These are phyloP conservation scores for honey bee (Apis mellifera) DNA, from an alignment of 1,140 invertebrate genomes.

Conservation along the genomic window DNA sequence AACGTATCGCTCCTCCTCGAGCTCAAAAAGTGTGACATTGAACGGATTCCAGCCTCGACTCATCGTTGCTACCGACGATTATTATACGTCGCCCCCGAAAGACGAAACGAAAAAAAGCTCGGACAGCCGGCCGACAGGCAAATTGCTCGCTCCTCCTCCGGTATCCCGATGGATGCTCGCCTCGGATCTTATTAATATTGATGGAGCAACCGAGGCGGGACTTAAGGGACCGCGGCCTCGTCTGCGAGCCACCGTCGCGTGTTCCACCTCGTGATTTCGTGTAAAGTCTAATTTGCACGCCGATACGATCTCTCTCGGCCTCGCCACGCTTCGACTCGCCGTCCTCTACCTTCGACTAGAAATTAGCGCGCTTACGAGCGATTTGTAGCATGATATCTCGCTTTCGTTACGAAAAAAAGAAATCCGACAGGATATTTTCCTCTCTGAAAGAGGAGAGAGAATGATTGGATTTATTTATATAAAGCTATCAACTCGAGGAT, in stretches of 20 bases:
- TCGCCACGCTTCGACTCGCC: conserved; percentile 4
- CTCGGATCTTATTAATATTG: conserved; percentile 68
- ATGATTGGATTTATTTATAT: too few relatives aligned
- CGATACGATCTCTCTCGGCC: too few relatives aligned
- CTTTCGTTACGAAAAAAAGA: too few relatives aligned
- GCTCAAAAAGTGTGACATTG: background rate
- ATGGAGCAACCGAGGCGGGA: conserved; percentile 56
- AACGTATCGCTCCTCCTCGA: too few relatives aligned
- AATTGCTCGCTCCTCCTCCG: conserved; percentile 40
- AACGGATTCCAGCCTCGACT: background rate
- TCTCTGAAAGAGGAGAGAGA: background rate
- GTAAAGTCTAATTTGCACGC: conserved; percentile 27
- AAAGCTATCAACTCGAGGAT: too few relatives aligned
- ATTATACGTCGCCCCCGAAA: conserved; percentile 15
- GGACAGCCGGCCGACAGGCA: conserved; percentile 29
- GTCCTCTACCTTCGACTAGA: background rate
- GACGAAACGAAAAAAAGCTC: conserved; percentile 42
- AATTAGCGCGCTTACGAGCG: background rate
- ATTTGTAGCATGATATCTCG: too few relatives aligned
- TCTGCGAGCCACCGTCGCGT: conserved; percentile 28
- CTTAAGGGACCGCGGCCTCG: conserved; percentile 48
- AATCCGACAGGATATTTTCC: too few relatives aligned
- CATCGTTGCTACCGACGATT: conserved; percentile 27
- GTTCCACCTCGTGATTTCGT: conserved; percentile 53
- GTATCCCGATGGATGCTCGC: conserved; percentile 20